Evolutionary conservation across 2,113 vertebrate species (phyloP).

Genomic region (Channa argus): DNA sequence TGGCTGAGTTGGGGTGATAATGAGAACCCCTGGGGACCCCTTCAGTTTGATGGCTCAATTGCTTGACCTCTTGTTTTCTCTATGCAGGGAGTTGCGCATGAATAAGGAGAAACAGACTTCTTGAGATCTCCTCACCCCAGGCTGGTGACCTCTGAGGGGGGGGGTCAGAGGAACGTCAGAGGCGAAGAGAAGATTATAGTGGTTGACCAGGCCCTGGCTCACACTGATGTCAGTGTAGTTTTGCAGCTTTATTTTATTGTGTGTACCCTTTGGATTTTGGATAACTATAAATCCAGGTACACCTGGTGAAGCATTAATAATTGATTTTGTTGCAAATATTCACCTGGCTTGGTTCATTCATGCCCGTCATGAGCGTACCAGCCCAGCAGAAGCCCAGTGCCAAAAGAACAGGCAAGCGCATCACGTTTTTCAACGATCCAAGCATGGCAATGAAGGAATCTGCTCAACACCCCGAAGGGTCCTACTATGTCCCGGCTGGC

Average conservation of each 20-base stretch:
- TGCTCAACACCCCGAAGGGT: constrained; percentile 86
- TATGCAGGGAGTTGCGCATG: constrained; percentile 72
- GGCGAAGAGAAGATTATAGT: constrained; percentile 50
- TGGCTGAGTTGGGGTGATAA: constrained; percentile 58
- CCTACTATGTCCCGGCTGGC: constrained; percentile 85
- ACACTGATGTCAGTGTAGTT: constrained; percentile 14
- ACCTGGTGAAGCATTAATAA: neutral
- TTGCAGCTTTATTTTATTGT: constrained; percentile 4
- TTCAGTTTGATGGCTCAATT: constrained; percentile 56
- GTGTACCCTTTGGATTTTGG: neutral
- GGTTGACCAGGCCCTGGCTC: neutral
- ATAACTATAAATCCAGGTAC: constrained; percentile 5
- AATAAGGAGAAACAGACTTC: constrained; percentile 68
- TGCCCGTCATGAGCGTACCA: constrained; percentile 94
- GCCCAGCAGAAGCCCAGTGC: constrained; percentile 91
- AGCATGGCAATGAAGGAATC: constrained; percentile 86
- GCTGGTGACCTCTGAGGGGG: constrained; percentile 41
- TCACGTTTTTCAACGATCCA: constrained; percentile 90
- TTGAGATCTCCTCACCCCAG: constrained; percentile 57
- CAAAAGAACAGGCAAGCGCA: constrained; percentile 93
- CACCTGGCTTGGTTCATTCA: constrained; percentile 58
- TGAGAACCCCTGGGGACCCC: constrained; percentile 51
- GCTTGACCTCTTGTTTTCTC: constrained; percentile 70
- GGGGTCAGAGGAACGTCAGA: constrained; percentile 50
- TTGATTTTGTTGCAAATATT: constrained; percentile 20